Evolutionary conservation across 2,113 vertebrate genomes (phyloP), one percentile per base, ranked within the genome.

Genomic region (Lamprotornis superbus): DNA sequence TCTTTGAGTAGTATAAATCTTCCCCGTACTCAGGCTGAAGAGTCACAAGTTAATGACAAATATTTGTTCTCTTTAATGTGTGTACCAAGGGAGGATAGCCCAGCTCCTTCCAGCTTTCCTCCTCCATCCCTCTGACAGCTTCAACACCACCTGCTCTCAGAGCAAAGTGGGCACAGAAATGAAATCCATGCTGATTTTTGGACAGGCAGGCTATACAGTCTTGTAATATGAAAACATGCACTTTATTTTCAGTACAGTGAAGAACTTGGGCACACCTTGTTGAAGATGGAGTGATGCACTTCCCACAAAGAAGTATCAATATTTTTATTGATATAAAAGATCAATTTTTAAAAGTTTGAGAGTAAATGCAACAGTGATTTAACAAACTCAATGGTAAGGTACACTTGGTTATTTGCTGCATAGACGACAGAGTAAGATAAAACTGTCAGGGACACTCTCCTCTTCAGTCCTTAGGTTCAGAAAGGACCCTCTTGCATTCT

Each of bases 11-110:
- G 52, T 10, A 79, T 46, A 42, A 83, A 61, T 86, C 83, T 67
- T 79, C 37, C 40, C 77, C 1, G 1, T 46, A 42, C 0, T 0
- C 68, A 81, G 49, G 42, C 79, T 92, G 76, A 61, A 91, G 67
- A 93, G 74, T 93, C 92, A 94, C 84, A 91, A 94, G 86, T 40
- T 90, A 89, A 88, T 82, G 93, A 87, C 85, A 96, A 97, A 96
- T 95, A 95, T 95, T 96, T 94, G 91, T 81, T 90, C 88, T 78
- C 37, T 81, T 92, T 93, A 92, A 88, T 90, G 55, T 63, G 33
- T 74, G 71, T 80, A 90, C 67, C 35, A 91, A 90, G 71, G 59
- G 82, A 92, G 71, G 49, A 86, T 47, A 39, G 65, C 47, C 7
- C 31, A 81, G 49, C 35, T 94, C 46, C 14, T 40, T 83, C 33